These are phyloP conservation scores for Acomys russatus DNA, from an alignment of 2,797 vertebrate species.

Conservation along the genomic window DNA sequence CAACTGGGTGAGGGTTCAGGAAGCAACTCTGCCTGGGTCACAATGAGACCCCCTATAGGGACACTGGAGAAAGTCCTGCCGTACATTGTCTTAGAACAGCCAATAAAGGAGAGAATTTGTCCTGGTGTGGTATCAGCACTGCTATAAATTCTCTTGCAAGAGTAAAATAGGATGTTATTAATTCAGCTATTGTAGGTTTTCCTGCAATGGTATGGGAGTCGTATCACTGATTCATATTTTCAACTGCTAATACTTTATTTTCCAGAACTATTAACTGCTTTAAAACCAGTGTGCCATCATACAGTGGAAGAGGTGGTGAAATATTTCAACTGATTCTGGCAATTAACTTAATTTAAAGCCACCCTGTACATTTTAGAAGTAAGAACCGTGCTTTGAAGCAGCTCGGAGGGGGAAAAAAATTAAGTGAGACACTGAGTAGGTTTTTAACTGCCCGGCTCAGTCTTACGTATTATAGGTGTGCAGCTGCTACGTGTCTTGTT, in stretches of 20 bases:
- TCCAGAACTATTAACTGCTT: slow-evolving; percentile 88
- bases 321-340: slow-evolving; percentile 86
- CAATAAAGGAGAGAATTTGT: slow-evolving; percentile 81
- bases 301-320: slow-evolving; percentile 84
- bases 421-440: slow-evolving; percentile 79
- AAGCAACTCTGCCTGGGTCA: slow-evolving; percentile 79
- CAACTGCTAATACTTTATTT: slow-evolving; percentile 87
- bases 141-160: slow-evolving; percentile 86
- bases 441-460: slow-evolving; percentile 77
- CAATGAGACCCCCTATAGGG: slow-evolving; percentile 71
- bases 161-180: slow-evolving; percentile 88
- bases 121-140: slow-evolving; percentile 80
- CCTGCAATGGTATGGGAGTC: slow-evolving; percentile 84
- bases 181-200: slow-evolving; percentile 87
- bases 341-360: slow-evolving; percentile 88
- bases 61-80: slow-evolving; percentile 59
- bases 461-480: slow-evolving; percentile 70
- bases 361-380: slow-evolving; percentile 82
- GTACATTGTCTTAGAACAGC: slow-evolving; percentile 80
- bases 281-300: slow-evolving; percentile 81
- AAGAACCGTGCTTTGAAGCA: slow-evolving; percentile 82
- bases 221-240: slow-evolving; percentile 89
- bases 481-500: slow-evolving; percentile 56
- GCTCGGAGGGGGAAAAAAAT: slow-evolving; percentile 77
- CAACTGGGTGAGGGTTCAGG: slow-evolving; percentile 74